phyloP scores from a whole-genome alignment of 2,888 invertebrate genomes.

The Campaea margaritaria region DNA sequence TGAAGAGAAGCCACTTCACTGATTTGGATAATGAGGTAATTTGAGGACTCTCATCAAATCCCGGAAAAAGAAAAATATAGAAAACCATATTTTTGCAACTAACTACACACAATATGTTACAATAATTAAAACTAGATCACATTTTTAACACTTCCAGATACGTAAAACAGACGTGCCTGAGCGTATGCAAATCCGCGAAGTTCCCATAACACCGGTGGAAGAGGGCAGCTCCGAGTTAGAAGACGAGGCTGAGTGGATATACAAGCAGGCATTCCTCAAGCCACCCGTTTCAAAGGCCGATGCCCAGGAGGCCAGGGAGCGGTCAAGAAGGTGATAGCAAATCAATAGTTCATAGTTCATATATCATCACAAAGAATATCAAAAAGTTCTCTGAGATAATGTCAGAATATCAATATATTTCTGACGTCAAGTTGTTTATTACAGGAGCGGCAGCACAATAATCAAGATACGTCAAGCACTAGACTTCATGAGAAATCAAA shows the following conservation, averaged over 20 bases:
- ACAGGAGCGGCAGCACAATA: conserved; percentile 87
- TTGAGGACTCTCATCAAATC: background rate
- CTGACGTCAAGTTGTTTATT: conserved; percentile 1
- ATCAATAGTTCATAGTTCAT: no score
- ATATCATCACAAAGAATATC: no score
- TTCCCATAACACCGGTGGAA: conserved; percentile 92
- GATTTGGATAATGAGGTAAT: conserved; percentile 93
- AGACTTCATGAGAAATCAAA: conserved; percentile 98
- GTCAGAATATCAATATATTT: no score
- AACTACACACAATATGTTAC: no score
- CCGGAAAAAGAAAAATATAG: no score
- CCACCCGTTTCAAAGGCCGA: conserved; percentile 91
- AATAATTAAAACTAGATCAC: no score
- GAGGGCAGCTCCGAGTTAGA: conserved; percentile 95
- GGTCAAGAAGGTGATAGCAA: conserved; percentile 64
- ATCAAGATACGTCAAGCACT: conserved; percentile 97
- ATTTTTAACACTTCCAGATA: conserved; percentile 75
- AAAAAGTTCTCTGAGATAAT: no score
- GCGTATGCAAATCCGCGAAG: conserved; percentile 95
- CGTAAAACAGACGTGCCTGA: conserved; percentile 96
- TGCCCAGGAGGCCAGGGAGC: conserved; percentile 84
- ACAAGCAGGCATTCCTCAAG: conserved; percentile 95
- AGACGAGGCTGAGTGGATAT: conserved; percentile 99
- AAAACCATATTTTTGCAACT: no score
- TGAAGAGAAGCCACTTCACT: conserved; percentile 98